These are phyloP conservation scores for Madoqua kirkii DNA, from an alignment of 2,113 vertebrate genomes.

Conservation along the genomic window DNA sequence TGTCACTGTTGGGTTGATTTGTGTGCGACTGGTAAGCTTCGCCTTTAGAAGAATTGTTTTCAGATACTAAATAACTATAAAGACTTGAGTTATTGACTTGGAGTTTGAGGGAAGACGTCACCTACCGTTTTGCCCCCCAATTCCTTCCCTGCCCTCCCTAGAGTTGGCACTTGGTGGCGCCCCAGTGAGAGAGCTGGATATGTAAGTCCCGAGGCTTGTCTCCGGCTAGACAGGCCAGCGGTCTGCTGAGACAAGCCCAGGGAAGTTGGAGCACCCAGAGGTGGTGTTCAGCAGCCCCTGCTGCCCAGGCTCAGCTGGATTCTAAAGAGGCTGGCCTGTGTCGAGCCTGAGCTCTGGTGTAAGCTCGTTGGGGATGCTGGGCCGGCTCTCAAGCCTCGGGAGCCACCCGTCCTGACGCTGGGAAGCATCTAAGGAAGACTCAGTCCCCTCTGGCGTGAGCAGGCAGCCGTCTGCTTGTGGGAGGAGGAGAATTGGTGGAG, in stretches of 20 bases:
- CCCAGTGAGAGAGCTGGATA: neutral
- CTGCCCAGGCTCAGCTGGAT: neutral
- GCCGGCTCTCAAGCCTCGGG: neutral
- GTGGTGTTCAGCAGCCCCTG: neutral
- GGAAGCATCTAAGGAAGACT: slow-evolving; percentile 47
- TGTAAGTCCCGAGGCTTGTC: neutral
- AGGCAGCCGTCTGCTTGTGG: slow-evolving; percentile 68
- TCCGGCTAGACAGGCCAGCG: neutral
- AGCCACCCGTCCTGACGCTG: neutral
- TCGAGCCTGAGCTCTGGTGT: neutral
- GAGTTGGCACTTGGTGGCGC: neutral
- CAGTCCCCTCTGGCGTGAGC: slow-evolving; percentile 43
- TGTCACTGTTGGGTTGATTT: neutral
- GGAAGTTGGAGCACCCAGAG: slow-evolving; percentile 27
- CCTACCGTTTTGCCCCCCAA: neutral
- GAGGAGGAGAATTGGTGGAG: slow-evolving; percentile 71
- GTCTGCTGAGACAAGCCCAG: neutral
- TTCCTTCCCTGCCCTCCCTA: neutral
- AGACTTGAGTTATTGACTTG: neutral
- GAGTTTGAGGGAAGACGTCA: neutral
- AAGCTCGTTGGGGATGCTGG: neutral
- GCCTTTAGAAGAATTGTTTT: neutral
- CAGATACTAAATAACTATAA: neutral
- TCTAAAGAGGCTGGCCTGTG: neutral
- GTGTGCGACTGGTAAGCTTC: neutral